Percentiles rank a stretch among this genome's conserved stretches.
Evolutionary conservation across 2,113 vertebrate species (phyloP).

Genomic region (Dasyurus viverrinus): DNA sequence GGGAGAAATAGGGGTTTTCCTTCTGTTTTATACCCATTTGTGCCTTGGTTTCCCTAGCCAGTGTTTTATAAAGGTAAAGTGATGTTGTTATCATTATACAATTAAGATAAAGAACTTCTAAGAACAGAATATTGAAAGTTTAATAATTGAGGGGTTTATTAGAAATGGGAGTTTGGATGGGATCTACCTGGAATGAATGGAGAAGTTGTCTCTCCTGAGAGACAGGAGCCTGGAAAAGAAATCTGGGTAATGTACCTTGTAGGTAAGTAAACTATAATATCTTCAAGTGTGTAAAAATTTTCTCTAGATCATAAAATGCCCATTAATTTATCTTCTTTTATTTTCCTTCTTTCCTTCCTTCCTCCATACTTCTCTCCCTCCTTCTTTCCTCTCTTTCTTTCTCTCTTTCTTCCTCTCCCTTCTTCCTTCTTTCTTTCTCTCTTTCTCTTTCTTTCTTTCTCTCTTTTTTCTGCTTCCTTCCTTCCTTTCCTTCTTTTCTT

Average conservation of each 20-base stretch:
- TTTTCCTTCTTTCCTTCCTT: neutral
- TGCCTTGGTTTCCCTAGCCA: neutral
- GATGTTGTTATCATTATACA: neutral
- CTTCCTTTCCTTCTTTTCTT: too few relatives aligned
- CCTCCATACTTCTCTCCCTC: too few relatives aligned
- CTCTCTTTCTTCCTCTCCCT: too few relatives aligned
- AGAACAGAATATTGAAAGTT: neutral
- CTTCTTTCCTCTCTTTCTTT: accelerated
- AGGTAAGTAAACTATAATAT: neutral
- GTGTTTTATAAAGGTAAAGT: neutral
- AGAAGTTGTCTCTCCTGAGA: neutral
- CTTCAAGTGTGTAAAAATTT: neutral
- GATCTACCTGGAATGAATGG: neutral
- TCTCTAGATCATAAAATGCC: neutral
- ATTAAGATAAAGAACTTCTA: neutral
- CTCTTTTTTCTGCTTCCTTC: too few relatives aligned
- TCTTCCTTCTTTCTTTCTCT: neutral
- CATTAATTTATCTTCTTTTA: neutral
- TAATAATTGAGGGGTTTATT: neutral
- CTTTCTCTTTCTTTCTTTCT: neutral
- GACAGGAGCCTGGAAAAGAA: neutral
- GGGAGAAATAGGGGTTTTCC: neutral
- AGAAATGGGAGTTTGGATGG: neutral
- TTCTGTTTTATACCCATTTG: neutral
- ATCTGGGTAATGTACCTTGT: neutral